Conservation (phyloP, 2,113 vertebrate species). For the Psilopsiagon aurifrons region DNA sequence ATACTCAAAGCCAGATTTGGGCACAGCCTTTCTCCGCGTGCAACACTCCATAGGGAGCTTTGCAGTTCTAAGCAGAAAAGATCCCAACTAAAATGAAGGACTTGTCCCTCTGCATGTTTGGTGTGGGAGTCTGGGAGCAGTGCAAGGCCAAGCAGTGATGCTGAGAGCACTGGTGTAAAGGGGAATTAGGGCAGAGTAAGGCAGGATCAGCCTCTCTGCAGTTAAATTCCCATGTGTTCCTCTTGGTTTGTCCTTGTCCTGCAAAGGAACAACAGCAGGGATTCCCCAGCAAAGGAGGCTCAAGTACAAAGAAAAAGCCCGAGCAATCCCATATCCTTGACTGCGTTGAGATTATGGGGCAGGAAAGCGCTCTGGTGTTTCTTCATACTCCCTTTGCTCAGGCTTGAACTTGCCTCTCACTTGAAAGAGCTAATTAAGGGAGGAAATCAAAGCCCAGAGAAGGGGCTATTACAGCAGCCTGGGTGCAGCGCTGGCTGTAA, state of each 20-base stretch:
- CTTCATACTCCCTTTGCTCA: slow-evolving; percentile 52
- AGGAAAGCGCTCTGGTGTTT: not conserved
- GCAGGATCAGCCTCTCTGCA: not conserved
- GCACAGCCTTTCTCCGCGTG: not conserved
- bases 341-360: slow-evolving; percentile 1
- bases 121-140: not conserved
- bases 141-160: not conserved
- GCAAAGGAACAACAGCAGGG: not conserved
- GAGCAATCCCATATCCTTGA: not conserved
- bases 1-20: slow-evolving; percentile 24
- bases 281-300: not conserved
- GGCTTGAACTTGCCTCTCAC: slow-evolving; percentile 56
- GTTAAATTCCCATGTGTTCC: not conserved
- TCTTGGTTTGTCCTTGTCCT: not conserved
- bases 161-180: not conserved
- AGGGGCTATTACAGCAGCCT: slow-evolving; percentile 24
- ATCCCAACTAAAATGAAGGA: not conserved
- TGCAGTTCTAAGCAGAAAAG: not conserved
- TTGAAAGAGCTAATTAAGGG: slow-evolving; percentile 77
- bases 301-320: not conserved
- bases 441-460: slow-evolving; percentile 69
- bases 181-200: not conserved
- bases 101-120: accelerated
- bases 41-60: not conserved
- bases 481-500: not conserved